Conservation (phyloP, 2,888 invertebrate species). For the Lithophane ornitopus region DNA sequence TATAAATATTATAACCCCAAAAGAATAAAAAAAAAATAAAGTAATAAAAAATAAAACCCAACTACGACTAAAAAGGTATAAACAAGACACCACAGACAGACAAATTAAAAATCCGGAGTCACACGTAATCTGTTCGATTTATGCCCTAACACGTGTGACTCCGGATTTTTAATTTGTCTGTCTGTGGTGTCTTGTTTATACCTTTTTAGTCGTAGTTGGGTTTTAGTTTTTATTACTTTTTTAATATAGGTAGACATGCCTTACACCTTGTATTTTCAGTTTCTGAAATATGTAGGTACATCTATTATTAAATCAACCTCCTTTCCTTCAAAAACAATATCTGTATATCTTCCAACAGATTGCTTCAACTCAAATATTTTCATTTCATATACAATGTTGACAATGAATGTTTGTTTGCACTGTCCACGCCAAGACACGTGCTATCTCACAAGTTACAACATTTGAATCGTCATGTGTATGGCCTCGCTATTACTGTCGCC, state of each 20-base stretch:
- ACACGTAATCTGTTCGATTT: too few relatives aligned
- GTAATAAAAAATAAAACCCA: too few relatives aligned
- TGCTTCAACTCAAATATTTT: slow-evolving; percentile 8
- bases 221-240: too few relatives aligned
- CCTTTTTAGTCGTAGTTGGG: too few relatives aligned
- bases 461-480: slow-evolving; percentile 40
- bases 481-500: slow-evolving; percentile 45
- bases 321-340: not conserved
- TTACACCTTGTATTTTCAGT: not conserved
- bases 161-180: too few relatives aligned
- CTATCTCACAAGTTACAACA: slow-evolving; percentile 20
- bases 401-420: slow-evolving; percentile 21
- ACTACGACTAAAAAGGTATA: too few relatives aligned
- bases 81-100: too few relatives aligned
- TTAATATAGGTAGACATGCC: not conserved
- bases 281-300: not conserved
- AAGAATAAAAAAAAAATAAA: too few relatives aligned
- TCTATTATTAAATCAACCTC: not conserved
- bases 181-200: too few relatives aligned
- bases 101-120: too few relatives aligned
- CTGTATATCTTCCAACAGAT: not conserved
- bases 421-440: slow-evolving; percentile 38
- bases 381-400: not conserved
- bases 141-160: too few relatives aligned
- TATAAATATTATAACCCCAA: too few relatives aligned